Conservation (phyloP, 2,888 invertebrate genomes). For the Coleophora flavipennella region DNA sequence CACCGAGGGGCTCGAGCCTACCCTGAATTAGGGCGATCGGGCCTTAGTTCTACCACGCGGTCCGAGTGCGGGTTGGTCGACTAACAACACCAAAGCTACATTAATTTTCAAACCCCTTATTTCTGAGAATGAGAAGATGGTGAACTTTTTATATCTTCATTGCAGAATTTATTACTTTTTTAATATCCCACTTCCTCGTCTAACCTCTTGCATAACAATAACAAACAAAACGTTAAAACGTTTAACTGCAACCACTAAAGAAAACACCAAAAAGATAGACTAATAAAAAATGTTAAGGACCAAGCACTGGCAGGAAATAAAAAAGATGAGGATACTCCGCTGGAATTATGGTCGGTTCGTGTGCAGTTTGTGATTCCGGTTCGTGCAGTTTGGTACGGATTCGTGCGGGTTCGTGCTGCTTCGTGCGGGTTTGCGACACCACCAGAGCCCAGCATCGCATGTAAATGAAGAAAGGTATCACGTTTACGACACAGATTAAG, state of each 20-base stretch:
- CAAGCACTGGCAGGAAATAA: conserved; percentile 18
- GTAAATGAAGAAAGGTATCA: conserved; percentile 37
- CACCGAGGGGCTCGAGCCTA: too few species aligned
- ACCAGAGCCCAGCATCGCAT: conserved; percentile 21
- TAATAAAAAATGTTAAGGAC: conserved; percentile 17
- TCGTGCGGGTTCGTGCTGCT: too few species aligned
- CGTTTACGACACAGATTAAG: conserved; percentile 29
- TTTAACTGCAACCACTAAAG: conserved; percentile 1
- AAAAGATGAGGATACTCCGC: conserved; percentile 23
- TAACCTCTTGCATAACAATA: neutral
- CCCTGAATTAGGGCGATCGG: too few species aligned
- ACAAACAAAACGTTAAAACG: neutral
- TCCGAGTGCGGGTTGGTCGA: too few species aligned
- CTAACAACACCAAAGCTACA: too few species aligned
- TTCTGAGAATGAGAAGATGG: too few species aligned
- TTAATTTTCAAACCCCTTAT: too few species aligned
- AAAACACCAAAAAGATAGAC: conserved; percentile 14
- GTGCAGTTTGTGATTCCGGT: conserved; percentile 15
- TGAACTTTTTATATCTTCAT: too few species aligned
- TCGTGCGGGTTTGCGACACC: too few species aligned
- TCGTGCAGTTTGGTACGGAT: conserved; percentile 12
- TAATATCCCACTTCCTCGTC: too few species aligned
- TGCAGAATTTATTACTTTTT: too few species aligned
- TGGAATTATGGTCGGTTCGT: conserved; percentile 32
- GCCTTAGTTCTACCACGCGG: too few species aligned